Conservation (phyloP, 2,113 vertebrate genomes). For the Athene noctua region DNA sequence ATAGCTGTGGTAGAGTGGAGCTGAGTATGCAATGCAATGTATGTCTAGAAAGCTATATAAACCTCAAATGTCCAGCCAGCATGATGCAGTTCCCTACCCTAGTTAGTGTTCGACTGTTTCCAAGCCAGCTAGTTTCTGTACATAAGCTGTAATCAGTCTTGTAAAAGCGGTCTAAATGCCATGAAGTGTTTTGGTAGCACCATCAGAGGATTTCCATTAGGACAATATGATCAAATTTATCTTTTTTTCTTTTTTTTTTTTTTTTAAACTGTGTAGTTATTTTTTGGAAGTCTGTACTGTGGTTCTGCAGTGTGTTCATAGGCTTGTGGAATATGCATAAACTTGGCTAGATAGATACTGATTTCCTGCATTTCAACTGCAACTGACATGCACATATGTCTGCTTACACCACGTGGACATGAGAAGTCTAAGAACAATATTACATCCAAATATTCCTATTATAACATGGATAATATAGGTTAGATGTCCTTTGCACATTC, state of each 20-base stretch:
- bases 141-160: not conserved
- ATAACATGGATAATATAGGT: not conserved
- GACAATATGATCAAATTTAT: not conserved
- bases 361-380: not conserved
- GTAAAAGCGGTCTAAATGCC: not conserved
- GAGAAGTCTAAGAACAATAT: not conserved
- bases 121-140: not conserved
- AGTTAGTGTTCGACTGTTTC: not conserved
- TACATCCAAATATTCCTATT: not conserved
- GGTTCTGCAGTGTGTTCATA: not conserved
- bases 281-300: not conserved
- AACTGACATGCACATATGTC: not conserved
- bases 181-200: not conserved
- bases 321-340: not conserved
- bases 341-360: not conserved
- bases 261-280: not conserved
- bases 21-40: not conserved
- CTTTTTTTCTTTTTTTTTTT: not conserved
- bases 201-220: not conserved
- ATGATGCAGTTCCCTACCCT: accelerated
- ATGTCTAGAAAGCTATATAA: not conserved
- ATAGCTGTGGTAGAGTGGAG: not conserved
- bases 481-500: not conserved
- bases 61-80: not conserved
- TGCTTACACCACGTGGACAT: not conserved